These are phyloP conservation scores for Zaprionus obscuricornis DNA, from an alignment of 2,888 invertebrate species.

Conservation along the genomic window DNA sequence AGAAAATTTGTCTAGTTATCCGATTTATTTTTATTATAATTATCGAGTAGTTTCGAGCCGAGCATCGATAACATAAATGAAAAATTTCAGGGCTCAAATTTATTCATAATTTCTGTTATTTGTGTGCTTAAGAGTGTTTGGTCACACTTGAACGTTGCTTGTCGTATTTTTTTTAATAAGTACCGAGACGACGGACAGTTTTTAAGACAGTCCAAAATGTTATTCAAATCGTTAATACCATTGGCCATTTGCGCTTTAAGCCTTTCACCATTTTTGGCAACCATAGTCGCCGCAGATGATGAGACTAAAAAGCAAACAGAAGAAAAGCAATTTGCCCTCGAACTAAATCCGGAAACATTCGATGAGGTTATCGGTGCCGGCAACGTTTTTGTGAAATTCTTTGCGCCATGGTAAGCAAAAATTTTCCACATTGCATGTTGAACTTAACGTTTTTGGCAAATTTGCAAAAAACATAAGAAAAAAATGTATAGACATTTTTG, in stretches of 20 bases:
- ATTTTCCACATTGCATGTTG: not conserved
- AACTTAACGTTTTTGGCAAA: not conserved
- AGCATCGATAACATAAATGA: too few relatives aligned
- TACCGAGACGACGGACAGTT: constrained; percentile 5
- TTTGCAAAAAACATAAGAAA: not conserved
- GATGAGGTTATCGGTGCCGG: constrained; percentile 86
- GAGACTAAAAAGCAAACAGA: constrained; percentile 49
- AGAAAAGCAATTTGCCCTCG: constrained; percentile 79
- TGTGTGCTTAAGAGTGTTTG: too few relatives aligned
- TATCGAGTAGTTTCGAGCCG: too few relatives aligned
- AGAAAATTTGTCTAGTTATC: too few relatives aligned
- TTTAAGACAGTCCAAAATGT: constrained; percentile 39
- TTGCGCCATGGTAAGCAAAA: constrained; percentile 89
- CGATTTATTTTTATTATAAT: too few relatives aligned
- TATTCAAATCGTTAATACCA: constrained; percentile 53
- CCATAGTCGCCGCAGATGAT: constrained; percentile 21
- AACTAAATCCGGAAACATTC: constrained; percentile 86
- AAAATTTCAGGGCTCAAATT: too few relatives aligned
- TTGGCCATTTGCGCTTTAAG: constrained; percentile 48
- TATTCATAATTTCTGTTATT: too few relatives aligned
- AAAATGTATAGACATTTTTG: not conserved
- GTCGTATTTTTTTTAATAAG: constrained; percentile 29
- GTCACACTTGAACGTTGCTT: not conserved
- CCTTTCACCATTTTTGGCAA: constrained; percentile 32
- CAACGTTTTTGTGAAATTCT: constrained; percentile 91